Percentiles rank a stretch among this genome's conserved stretches.
These are phyloP conservation scores for Eurypyga helias DNA, from an alignment of 2,113 vertebrate genomes.

Conservation along the genomic window DNA sequence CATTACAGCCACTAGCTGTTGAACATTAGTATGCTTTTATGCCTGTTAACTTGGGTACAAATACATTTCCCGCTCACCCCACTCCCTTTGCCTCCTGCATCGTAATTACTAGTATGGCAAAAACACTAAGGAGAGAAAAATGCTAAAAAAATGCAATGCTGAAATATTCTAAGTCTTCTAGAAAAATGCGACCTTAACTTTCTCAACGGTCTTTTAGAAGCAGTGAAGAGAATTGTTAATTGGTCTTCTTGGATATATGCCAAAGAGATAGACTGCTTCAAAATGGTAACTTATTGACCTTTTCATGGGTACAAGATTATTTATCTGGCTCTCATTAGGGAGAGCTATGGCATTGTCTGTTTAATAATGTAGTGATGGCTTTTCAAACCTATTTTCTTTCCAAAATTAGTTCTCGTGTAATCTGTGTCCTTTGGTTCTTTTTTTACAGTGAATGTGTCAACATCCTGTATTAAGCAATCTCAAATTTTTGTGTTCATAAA, in stretches of 20 bases:
- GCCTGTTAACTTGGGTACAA: neutral
- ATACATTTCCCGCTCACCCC: neutral
- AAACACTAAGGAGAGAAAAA: neutral
- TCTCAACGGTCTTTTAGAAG: neutral
- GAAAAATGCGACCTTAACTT: neutral
- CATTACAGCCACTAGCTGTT: neutral
- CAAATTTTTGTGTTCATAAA: no score
- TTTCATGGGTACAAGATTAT: constrained; percentile 57
- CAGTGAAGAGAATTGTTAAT: constrained; percentile 36
- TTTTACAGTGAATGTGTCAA: neutral
- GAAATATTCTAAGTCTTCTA: neutral
- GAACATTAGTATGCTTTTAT: neutral
- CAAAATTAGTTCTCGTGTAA: constrained; percentile 11
- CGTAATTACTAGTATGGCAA: neutral
- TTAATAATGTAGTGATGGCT: constrained; percentile 34
- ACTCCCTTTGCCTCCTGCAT: neutral
- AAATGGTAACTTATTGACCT: constrained; percentile 61
- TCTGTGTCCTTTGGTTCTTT: neutral
- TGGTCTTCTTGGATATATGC: neutral
- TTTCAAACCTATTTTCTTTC: constrained; percentile 49
- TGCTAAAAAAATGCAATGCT: neutral
- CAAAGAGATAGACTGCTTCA: constrained; percentile 12
- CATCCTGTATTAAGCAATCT: neutral
- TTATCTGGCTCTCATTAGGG: constrained; percentile 50
- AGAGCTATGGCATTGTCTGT: constrained; percentile 1